Base-by-base conservation (phyloP, 2,888 invertebrate genomes). In the Andricus curvator region DNA sequence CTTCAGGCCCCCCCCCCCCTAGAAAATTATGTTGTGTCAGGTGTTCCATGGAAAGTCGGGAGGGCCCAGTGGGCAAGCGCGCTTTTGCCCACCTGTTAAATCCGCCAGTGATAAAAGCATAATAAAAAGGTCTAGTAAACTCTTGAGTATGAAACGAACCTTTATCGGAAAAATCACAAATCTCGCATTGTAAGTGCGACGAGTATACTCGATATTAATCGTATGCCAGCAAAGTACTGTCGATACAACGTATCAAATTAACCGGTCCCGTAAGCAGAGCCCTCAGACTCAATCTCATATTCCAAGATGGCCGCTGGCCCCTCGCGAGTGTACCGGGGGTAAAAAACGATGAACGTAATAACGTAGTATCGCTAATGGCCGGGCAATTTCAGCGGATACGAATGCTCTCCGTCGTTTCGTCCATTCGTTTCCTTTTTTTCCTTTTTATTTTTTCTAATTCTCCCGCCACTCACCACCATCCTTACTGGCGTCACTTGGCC, bases 281-380 rank as follows among this genome's bases (percentile, higher is more conserved):
- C 83, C 78, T 86, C 86, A 85, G 87, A 85, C 87, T 87, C 88
- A 88, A 91, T 92, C 85, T 89, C 86, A 88, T 91, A 89, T 90
- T 90, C 88, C 92, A 92, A 92, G 89, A 92, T 92, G 92, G 92
- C 92, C 89, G 92, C 80, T 81, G 56, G 84, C 67, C 62, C 80
- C 81, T 74, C 81, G 85, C 86, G 87, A 88, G 89, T 86, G 87
- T 89, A 90, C 87, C 88, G 88, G 88, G 85, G 84, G 89, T 89
- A 92, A 91, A 91, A 91, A 91, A 91, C 89, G 89, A 92, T 89
- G 90, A 91, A 85, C 90, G 91, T 92, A 92, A 92, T 92, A 92
- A 92, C 92, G 92, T 90, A 91, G 92, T 92, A 92, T 92, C 90
- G 89, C 92, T 92, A 92, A 92, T 92, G 92, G 92, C 88, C 88